A percentile compares a stretch with the other conserved stretches of the same genome.
Conservation (phyloP, 2,888 invertebrate genomes). For the Mimachlamys varia region DNA sequence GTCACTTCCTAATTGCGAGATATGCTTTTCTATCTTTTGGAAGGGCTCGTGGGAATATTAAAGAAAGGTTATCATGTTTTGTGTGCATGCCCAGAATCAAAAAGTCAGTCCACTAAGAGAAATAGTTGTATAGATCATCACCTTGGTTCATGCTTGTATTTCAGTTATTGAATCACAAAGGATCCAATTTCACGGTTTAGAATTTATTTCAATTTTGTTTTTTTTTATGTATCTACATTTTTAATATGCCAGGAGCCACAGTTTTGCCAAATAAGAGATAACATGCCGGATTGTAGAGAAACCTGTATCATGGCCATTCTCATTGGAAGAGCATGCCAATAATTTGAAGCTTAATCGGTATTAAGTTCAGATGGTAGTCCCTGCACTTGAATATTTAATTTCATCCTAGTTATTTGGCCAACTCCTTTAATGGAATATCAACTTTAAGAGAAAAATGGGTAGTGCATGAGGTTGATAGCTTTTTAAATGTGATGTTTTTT, state of each 20-base stretch:
- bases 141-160: not conserved
- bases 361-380: not conserved
- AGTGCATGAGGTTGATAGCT: not conserved
- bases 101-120: not conserved
- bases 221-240: not conserved
- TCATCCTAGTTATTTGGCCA: not conserved
- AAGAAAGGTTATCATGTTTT: conserved; percentile 17
- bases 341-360: not conserved
- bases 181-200: not conserved
- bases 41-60: conserved; percentile 19
- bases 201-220: not conserved
- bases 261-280: not conserved
- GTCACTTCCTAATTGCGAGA: not conserved
- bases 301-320: not conserved
- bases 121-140: not conserved
- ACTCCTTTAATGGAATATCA: not conserved
- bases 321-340: not conserved
- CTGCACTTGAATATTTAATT: conserved; percentile 1
- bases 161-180: not conserved
- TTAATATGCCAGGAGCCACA: not conserved
- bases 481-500: too few relatives aligned
- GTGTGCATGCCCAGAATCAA: not conserved
- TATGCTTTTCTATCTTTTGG: conserved; percentile 26
- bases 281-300: not conserved
- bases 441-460: not conserved